phyloP scores from a whole-genome alignment of 1,140 invertebrate genomes.

The Zaprionus vittiger region DNA sequence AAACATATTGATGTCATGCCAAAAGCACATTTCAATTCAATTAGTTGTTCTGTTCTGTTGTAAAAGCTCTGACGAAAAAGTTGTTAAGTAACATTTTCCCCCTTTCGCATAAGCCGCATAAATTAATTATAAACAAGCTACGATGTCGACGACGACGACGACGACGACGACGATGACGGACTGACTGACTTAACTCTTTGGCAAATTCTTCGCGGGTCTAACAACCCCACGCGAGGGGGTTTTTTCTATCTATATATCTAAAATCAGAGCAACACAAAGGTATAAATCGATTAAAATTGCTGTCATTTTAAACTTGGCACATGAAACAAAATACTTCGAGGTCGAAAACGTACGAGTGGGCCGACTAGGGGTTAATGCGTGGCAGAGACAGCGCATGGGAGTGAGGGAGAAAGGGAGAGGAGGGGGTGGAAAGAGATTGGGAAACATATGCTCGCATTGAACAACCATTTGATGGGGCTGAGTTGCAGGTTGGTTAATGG shows the following conservation, averaged over 20 bases:
- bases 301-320: conserved; percentile 81
- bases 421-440: neutral
- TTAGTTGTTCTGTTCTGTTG: conserved; percentile 56
- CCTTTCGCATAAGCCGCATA: conserved; percentile 38
- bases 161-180: neutral
- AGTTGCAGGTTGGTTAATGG: neutral
- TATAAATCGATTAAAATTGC: conserved; percentile 79
- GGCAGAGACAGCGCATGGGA: neutral
- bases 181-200: conserved; percentile 5
- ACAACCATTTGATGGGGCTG: neutral
- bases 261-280: conserved; percentile 64
- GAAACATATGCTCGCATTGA: neutral
- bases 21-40: conserved; percentile 79
- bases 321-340: conserved; percentile 68
- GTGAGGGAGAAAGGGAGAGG: neutral
- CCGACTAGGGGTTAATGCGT: neutral
- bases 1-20: conserved; percentile 64
- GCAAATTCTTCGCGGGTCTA: neutral
- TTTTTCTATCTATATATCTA: conserved; percentile 7
- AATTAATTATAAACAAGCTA: conserved; percentile 65
- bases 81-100: conserved; percentile 44
- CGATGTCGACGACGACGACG: neutral
- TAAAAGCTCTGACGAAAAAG: conserved; percentile 32
- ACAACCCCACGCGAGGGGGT: neutral
- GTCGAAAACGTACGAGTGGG: neutral